phyloP scores from a whole-genome alignment of 2,888 invertebrate species.

The Dastarcus helophoroides region DNA sequence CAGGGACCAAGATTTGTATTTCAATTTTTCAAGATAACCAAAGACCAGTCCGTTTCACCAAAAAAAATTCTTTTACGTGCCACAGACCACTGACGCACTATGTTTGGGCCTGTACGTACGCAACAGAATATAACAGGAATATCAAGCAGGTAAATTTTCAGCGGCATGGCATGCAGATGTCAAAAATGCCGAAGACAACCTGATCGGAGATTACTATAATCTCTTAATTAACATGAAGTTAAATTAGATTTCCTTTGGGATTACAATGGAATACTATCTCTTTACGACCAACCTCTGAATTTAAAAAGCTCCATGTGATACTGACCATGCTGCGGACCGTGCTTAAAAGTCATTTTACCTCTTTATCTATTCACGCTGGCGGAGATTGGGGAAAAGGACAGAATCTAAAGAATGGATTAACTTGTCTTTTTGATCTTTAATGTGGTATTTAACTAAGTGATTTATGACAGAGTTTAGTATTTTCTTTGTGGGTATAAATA shows the following conservation, averaged over 20 bases:
- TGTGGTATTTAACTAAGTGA: constrained; percentile 26
- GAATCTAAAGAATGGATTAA: constrained; percentile 14
- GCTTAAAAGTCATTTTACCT: too few relatives aligned
- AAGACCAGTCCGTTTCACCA: too few relatives aligned
- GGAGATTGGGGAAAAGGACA: constrained; percentile 5
- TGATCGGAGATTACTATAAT: constrained; percentile 18
- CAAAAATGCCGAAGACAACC: constrained; percentile 11
- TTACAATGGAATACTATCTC: constrained; percentile 14
- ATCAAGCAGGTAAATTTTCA: constrained; percentile 11
- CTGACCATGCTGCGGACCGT: too few relatives aligned
- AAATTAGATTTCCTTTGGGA: constrained; percentile 20
- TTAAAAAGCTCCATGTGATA: too few relatives aligned
- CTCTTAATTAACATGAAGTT: constrained; percentile 21
- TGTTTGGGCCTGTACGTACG: too few relatives aligned
- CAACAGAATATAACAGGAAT: too few relatives aligned
- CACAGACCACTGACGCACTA: too few relatives aligned
- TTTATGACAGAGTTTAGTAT: constrained; percentile 28
- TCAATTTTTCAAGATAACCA: too few relatives aligned
- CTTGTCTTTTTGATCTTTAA: constrained; percentile 24
- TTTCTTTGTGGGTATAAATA: constrained; percentile 26
- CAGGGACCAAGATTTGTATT: too few relatives aligned
- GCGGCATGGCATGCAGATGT: constrained; percentile 8
- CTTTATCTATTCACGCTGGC: not conserved
- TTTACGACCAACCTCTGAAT: constrained; percentile 10
- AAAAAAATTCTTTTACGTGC: too few relatives aligned